Base-by-base conservation (phyloP, 2,888 invertebrate species). In the Yponomeuta cagnagella region DNA sequence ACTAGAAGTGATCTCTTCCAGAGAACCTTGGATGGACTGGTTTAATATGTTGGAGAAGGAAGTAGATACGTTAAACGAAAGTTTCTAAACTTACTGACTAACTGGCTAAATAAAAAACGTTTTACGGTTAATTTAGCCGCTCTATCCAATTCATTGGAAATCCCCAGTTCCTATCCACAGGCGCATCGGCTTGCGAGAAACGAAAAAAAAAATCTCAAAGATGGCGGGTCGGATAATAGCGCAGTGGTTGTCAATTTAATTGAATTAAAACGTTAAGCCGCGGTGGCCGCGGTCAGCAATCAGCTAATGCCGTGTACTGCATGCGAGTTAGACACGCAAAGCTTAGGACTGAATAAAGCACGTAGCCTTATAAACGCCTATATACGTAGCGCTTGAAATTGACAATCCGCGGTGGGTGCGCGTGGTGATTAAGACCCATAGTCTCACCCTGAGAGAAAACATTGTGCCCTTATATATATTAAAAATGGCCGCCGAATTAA, bases 191-290 rank as follows among this genome's bases (percentile, higher is more conserved):
- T 58, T 15, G 15, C 52, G 43, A 15, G 52, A 58, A 58, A 58
- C 52, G 52, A 58, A 33, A 33, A 68, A 10, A 33, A 68, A 37
- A 68, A 37, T 43, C 68, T 68, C 80, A 85, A 87, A 87, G 89
- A 87, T 87, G 87, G 86, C 88, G 84, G 80, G 23, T 82, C 80
- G 81, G 84, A 85, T 89, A 89, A 87, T 86, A 85, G 84, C 80
- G 79, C 83, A 48, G 77, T 79, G 82, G 83, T 80, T 83, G 87
- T 89, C 85, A 82, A 89, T 89, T 89, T 91, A 91, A 91, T 90
- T 90, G 90, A 89, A 91, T 91, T 91, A 91, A 91, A 91, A 89
- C 88, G 89, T 86, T 87, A 87, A 85, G 87, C 83, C 78, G 84
- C 82, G 83, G 85, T 77, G 79, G n/a, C 63, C 12, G 76, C 78